Evolutionary conservation across 2,888 invertebrate genomes (phyloP), one percentile per base, ranked within the genome.

Genomic region (Tetragonisca angustula): DNA sequence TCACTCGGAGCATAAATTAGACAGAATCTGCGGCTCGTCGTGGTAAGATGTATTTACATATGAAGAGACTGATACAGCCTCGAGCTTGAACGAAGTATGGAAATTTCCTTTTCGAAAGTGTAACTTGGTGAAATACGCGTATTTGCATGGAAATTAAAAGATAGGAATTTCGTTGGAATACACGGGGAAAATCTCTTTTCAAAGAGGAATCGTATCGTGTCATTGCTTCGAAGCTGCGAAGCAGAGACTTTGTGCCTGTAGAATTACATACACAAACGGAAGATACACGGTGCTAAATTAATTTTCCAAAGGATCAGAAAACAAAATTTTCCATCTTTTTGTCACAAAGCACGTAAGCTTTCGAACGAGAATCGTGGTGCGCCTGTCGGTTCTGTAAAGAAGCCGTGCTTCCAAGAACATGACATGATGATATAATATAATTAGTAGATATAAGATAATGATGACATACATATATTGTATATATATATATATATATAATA

Each of bases 101-200:
- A 67, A 67, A 67, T 49, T 49, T 43, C 17, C 6, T 36, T 32
- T 43, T n/a, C 15, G n/a, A 15, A 21, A 65, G 15, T 36, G 36
- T 21, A 36, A 65, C 21, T 65, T 36, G 15, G 65, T n/a, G 36
- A 36, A n/a, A 65, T 65, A 65, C 32, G 62, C 15, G n/a, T n/a
- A 43, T 65, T 65, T 43, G 36, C n/a, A 43, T 65, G 64, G 36
- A 65, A 36, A 65, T 65, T 65, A 65, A 65, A 65, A 64, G 21
- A 24, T 21, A 21, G 36, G 21, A 36, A 24, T 65, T 65, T 36
- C 21, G 11, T 43, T 36, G 64, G 36, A 65, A n/a, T 36, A 36
- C 36, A 5, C 13, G 15, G 62, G 9, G 43, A 9, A n/a, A n/a
- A 19, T 1, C 21, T 36, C 36, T 65, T n/a, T 36, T 65, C 36